Evolutionary conservation across 2,888 invertebrate genomes (phyloP).

Genomic region (Tryphoninae sp.): DNA sequence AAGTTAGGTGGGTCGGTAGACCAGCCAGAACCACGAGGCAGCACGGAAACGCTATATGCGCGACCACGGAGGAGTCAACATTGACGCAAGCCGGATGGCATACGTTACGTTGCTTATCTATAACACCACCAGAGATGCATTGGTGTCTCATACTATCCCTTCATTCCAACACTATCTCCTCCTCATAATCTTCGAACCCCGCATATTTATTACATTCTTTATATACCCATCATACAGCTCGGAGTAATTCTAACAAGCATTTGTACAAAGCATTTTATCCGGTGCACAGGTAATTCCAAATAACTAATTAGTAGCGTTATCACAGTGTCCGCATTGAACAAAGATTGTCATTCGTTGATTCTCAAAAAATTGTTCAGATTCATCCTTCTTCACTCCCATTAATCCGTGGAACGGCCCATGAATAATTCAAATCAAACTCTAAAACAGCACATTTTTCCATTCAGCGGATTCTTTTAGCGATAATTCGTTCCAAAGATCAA

Average conservation of each 20-base stretch:
- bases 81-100: slow-evolving; percentile 74
- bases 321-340: too few species aligned
- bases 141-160: slow-evolving; percentile 8
- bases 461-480: too few species aligned
- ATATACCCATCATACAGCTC: too few species aligned
- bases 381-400: neutral
- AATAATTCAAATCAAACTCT: neutral
- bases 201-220: neutral
- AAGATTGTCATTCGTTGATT: too few species aligned
- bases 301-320: too few species aligned
- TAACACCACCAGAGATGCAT: slow-evolving; percentile 67
- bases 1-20: slow-evolving; percentile 39
- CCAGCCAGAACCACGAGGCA: slow-evolving; percentile 45
- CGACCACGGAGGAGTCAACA: slow-evolving; percentile 73
- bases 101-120: slow-evolving; percentile 75
- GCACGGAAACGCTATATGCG: slow-evolving; percentile 69
- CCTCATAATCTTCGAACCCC: slow-evolving; percentile 27
- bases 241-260: too few species aligned
- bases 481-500: too few species aligned
- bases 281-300: too few species aligned
- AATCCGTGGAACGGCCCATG: neutral
- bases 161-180: slow-evolving; percentile 51
- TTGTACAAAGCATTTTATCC: too few species aligned
- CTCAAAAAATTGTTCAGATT: neutral
- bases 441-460: too few species aligned